Base-by-base conservation (phyloP, 2,888 invertebrate species). In the Cyclophora punctaria region DNA sequence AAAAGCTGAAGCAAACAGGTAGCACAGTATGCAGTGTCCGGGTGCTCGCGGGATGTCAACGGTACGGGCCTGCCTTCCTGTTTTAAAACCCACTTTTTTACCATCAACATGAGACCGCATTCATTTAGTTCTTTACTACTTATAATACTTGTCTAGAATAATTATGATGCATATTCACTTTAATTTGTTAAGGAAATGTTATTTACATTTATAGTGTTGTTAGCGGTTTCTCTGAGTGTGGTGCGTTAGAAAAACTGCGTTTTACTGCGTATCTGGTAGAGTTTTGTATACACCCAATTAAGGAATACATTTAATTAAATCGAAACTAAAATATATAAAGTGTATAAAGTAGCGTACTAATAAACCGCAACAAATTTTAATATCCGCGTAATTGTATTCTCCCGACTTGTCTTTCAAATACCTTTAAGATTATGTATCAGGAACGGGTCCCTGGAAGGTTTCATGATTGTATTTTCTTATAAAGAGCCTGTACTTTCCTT, bases 401-500 rank as follows among this genome's bases (percentile, higher is more conserved):
- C 37, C 5, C 5, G 5, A 37, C 1, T 37, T 37, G 5, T 49
- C 48, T 48, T 47, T 48, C 48, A 42, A 52, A 48, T 50, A 76
- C 77, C 76, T 78, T 78, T 76, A 69, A 77, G 75, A 73, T 76
- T 79, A 82, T 82, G 76, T 75, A 67, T 72, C 71, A 71, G 69
- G 67, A 73, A 71, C 68, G 67, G 75, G 78, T 79, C 77, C 58
- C 69, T 69, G 68, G 65, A 69, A 73, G 66, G 67, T 60, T 67
- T 69, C 77, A 73, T 77, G 77, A 78, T 78, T 78, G 78, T 83
- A 79, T 84, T 83, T 74, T 79, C 69, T 80, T 83, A 77, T 79
- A 82, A 79, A 83, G 74, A 83, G 75, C 74, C 74, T 77, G 76
- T 78, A 78, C 79, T 79, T 81, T 82, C 76, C 75, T 75, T 78